Conservation (phyloP, 2,797 vertebrate species). For the Liparis tanakae region DNA sequence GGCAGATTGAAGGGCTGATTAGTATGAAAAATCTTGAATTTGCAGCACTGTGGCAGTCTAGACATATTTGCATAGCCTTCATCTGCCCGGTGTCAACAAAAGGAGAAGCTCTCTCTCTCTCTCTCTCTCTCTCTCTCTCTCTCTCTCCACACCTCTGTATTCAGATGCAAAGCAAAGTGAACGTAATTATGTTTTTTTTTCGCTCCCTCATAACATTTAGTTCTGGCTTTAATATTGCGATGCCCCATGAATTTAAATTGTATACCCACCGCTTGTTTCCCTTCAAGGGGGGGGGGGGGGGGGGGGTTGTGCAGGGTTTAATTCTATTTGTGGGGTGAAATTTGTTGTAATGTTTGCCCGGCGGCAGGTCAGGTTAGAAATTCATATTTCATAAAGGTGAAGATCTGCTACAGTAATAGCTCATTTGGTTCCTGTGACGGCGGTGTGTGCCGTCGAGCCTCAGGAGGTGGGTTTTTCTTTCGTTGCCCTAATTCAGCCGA, state of each 20-base stretch:
- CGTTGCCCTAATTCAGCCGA: slow-evolving; percentile 20
- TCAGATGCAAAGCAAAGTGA: slow-evolving; percentile 85
- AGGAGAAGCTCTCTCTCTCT: slow-evolving; percentile 50
- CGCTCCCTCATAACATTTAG: slow-evolving; percentile 55
- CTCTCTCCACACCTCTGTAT: slow-evolving; percentile 79
- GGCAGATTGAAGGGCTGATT: slow-evolving; percentile 93
- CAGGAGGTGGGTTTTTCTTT: slow-evolving; percentile 11
- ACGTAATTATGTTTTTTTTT: slow-evolving; percentile 70
- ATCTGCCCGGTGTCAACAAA: slow-evolving; percentile 90
- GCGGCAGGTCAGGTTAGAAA: slow-evolving; percentile 44
- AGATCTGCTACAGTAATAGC: slow-evolving; percentile 79
- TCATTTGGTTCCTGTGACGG: slow-evolving; percentile 43
- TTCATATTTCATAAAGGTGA: slow-evolving; percentile 58
- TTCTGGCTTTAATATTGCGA: slow-evolving; percentile 60
- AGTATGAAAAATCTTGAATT: slow-evolving; percentile 83
- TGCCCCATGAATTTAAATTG: slow-evolving; percentile 56
- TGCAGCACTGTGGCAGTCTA: slow-evolving; percentile 84
- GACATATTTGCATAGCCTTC: slow-evolving; percentile 92
- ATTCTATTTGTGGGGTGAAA: slow-evolving; percentile 62
- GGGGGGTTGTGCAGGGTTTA: slow-evolving; percentile 29
- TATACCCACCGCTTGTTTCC: slow-evolving; percentile 47
- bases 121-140: slow-evolving; percentile 12
- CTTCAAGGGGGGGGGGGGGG: slow-evolving; percentile 27
- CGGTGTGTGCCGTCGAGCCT: slow-evolving; percentile 14
- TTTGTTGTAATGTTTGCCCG: slow-evolving; percentile 54